Percentiles rank a stretch among this genome's conserved stretches.
These are phyloP conservation scores for Accipiter virgatus DNA, from an alignment of 2,113 vertebrate species.

Conservation along the genomic window DNA sequence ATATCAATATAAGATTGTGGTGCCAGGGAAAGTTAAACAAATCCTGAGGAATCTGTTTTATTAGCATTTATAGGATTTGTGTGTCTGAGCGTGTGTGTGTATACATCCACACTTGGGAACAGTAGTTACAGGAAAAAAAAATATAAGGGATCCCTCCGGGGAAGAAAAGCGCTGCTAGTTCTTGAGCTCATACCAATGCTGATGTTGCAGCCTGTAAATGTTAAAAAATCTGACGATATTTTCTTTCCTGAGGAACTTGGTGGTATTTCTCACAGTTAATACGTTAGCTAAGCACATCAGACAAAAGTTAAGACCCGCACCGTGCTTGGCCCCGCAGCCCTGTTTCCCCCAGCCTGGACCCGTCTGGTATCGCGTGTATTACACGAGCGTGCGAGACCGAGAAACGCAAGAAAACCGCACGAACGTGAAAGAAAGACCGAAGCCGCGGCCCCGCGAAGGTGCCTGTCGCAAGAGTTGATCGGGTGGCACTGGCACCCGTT, in stretches of 20 bases:
- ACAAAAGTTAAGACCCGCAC: not conserved
- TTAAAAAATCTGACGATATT: not conserved
- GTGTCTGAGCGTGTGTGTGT: conserved; percentile 23
- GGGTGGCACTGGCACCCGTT: not conserved
- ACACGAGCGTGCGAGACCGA: fast-evolving
- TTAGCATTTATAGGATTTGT: conserved; percentile 53
- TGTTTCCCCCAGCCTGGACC: not conserved
- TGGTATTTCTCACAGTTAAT: conserved; percentile 36
- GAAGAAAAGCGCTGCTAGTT: not conserved
- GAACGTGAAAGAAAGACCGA: not conserved
- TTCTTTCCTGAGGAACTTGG: conserved; percentile 18
- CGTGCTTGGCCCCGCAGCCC: not conserved
- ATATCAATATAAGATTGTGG: not conserved
- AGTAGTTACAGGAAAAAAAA: conserved; percentile 20
- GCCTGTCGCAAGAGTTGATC: not conserved
- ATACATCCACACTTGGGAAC: conserved; percentile 27
- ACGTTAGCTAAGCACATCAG: not conserved
- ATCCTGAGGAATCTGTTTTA: conserved; percentile 57
- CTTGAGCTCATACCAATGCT: not conserved
- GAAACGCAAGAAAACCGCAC: not conserved
- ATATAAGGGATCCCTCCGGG: conserved; percentile 5
- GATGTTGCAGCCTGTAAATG: not conserved
- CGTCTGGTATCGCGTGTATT: fast-evolving
- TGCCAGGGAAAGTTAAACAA: conserved; percentile 47
- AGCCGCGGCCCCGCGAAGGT: not conserved